Percentiles rank a stretch among this genome's conserved stretches.
phyloP scores from a whole-genome alignment of 2,888 invertebrate species.

The Torymus auratus region DNA sequence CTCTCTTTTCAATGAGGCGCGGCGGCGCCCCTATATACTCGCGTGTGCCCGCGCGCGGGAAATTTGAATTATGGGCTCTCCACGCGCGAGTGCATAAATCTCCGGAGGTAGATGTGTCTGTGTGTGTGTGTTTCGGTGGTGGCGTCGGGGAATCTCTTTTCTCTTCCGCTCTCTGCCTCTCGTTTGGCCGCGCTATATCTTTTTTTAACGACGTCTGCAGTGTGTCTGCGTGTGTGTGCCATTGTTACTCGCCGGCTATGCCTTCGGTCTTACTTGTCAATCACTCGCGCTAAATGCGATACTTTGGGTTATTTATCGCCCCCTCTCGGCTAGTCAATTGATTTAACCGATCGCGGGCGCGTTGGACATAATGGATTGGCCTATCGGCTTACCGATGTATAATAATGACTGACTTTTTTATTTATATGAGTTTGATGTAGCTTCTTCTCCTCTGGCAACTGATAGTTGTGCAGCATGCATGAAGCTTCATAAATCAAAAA shows the following conservation, averaged over 20 bases:
- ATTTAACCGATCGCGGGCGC: conserved; percentile 13
- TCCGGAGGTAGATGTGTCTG: neutral
- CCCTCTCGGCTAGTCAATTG: conserved; percentile 12
- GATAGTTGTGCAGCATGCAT: too few relatives aligned
- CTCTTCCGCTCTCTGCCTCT: conserved; percentile 18
- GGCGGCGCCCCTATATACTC: neutral
- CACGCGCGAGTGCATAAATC: conserved; percentile 58
- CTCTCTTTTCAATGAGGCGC: conserved; percentile 46
- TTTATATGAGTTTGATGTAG: too few relatives aligned
- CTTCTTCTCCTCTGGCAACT: too few relatives aligned
- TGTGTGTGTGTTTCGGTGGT: conserved; percentile 6
- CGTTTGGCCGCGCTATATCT: neutral
- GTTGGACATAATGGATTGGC: neutral
- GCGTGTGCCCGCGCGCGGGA: conserved; percentile 22
- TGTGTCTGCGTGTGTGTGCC: neutral
- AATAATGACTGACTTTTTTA: too few relatives aligned
- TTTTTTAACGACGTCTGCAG: conserved; percentile 3
- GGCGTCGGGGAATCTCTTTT: conserved; percentile 25
- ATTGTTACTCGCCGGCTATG: conserved; percentile 36
- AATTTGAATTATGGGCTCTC: conserved; percentile 57
- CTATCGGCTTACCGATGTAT: too few relatives aligned
- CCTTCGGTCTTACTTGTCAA: conserved; percentile 37
- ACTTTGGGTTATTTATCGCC: conserved; percentile 45
- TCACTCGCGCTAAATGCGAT: conserved; percentile 22
- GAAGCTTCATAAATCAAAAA: too few relatives aligned